These are phyloP conservation scores for Yponomeuta evonymella DNA, from an alignment of 2,888 invertebrate species.

Conservation along the genomic window DNA sequence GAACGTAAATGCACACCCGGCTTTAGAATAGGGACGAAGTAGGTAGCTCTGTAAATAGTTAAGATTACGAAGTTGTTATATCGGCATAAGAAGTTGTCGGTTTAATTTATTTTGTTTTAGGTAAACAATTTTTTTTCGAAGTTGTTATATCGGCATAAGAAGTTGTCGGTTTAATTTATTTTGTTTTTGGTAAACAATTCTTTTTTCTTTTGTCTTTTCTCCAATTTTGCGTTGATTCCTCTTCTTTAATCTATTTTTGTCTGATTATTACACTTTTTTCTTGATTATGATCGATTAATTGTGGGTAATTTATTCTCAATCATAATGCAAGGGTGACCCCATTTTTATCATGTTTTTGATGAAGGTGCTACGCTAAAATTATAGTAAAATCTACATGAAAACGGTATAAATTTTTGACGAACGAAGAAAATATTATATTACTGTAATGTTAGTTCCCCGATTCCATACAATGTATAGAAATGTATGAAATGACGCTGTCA, in stretches of 20 bases:
- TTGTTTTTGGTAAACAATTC: neutral
- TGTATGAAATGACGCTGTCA: no score
- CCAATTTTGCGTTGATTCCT: neutral
- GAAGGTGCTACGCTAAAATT: neutral
- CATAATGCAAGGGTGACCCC: neutral
- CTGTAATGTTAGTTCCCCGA: no score
- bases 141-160: conserved; percentile 41
- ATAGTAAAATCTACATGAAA: conserved; percentile 6
- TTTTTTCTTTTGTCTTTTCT: neutral
- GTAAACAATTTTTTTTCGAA: conserved; percentile 9
- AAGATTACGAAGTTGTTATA: conserved; percentile 42
- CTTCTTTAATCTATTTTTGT: neutral
- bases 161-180: conserved; percentile 42
- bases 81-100: conserved; percentile 35
- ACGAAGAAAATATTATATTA: no score
- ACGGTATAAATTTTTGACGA: neutral
- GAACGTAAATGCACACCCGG: neutral
- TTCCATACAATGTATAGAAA: no score
- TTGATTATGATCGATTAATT: neutral
- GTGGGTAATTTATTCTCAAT: neutral
- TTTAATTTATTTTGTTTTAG: conserved; percentile 35
- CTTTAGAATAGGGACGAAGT: neutral
- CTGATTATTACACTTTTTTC: neutral
- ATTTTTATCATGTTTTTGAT: neutral
- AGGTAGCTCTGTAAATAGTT: conserved; percentile 37